Conservation (phyloP, 2,797 vertebrate species). For the Selene dorsalis region DNA sequence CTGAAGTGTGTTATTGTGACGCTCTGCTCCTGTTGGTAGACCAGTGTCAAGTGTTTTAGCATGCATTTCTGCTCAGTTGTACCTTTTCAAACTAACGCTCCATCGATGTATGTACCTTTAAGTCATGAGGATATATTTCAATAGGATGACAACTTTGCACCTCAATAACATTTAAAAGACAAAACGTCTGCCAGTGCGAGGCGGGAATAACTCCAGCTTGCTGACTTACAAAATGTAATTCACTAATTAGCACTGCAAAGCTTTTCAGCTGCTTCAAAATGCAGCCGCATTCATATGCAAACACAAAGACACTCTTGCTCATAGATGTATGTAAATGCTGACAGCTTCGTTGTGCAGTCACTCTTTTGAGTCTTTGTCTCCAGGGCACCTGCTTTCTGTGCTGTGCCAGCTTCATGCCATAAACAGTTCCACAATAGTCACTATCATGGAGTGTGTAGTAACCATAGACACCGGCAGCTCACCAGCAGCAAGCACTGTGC, state of each 20-base stretch:
- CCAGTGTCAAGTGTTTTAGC: slow-evolving; percentile 10
- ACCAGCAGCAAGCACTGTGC: slow-evolving; percentile 51
- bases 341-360: slow-evolving; percentile 46
- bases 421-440: slow-evolving; percentile 46
- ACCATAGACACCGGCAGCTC: slow-evolving; percentile 70
- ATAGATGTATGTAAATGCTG: slow-evolving; percentile 38
- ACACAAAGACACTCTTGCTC: slow-evolving; percentile 18
- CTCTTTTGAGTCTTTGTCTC: slow-evolving; percentile 59
- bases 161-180: not conserved
- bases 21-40: slow-evolving; percentile 2
- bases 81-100: slow-evolving; percentile 27
- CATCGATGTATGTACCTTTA: not conserved
- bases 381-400: slow-evolving; percentile 52
- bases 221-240: not conserved
- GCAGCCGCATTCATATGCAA: slow-evolving; percentile 19
- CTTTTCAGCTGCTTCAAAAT: slow-evolving; percentile 3
- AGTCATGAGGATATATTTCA: not conserved
- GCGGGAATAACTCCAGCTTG: not conserved
- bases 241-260: slow-evolving; percentile 7
- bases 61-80: slow-evolving; percentile 12
- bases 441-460: slow-evolving; percentile 58
- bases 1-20: slow-evolving; percentile 14
- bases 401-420: slow-evolving; percentile 49
- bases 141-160: not conserved
- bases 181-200: not conserved